Conservation (phyloP, 92 coral and sea anemone species). For the Porites lobata region DNA sequence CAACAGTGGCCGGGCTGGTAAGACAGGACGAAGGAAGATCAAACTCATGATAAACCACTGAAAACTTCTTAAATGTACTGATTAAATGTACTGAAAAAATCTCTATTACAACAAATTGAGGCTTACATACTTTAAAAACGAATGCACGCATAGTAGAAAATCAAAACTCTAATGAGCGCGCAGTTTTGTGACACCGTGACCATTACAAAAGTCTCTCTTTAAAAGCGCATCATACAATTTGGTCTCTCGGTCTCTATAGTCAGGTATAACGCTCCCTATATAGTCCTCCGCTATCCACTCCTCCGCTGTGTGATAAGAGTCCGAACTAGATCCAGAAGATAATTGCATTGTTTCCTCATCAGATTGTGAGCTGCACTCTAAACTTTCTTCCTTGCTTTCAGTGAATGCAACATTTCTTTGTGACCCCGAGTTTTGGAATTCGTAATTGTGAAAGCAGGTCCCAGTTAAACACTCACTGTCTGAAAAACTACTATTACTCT, state of each 20-base stretch:
- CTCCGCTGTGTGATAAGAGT: slow-evolving; percentile 32
- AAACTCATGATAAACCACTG: no score
- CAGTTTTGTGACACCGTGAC: neutral
- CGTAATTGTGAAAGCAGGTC: neutral
- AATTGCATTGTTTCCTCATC: slow-evolving; percentile 18
- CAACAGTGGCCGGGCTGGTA: no score
- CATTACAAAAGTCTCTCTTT: slow-evolving; percentile 27
- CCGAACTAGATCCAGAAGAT: slow-evolving; percentile 6
- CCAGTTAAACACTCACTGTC: neutral
- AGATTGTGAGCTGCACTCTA: slow-evolving; percentile 13
- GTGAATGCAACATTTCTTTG: neutral
- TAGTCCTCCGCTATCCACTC: slow-evolving; percentile 37
- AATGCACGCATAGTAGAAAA: no score
- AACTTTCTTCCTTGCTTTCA: neutral
- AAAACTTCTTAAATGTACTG: no score
- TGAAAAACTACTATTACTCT: neutral
- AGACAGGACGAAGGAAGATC: no score
- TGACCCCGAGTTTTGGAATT: neutral
- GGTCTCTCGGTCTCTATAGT: slow-evolving; percentile 38
- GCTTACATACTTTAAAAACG: no score
- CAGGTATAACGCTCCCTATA: slow-evolving; percentile 29
- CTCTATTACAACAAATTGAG: no score
- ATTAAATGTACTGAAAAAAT: no score
- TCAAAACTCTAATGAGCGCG: no score
- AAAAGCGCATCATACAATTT: slow-evolving; percentile 46